Conservation (phyloP, 2,888 invertebrate genomes). For the Caenorhabditis auriculariae region DNA sequence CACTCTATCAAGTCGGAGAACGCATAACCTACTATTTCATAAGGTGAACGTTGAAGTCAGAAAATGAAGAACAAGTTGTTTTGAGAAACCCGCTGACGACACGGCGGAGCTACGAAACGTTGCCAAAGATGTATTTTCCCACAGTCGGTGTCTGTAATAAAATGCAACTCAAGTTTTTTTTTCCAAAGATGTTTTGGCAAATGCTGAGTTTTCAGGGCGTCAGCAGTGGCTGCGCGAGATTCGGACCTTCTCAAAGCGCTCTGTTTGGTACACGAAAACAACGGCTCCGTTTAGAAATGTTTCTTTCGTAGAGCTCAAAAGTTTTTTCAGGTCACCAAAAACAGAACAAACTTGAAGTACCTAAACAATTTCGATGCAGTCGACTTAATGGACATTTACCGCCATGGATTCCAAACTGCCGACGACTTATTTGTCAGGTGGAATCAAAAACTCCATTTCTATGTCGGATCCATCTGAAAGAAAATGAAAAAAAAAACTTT, state of each 20-base stretch:
- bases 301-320: background rate
- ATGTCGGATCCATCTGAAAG: too few species aligned
- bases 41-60: background rate
- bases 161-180: conserved; percentile 52
- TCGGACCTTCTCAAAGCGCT: conserved; percentile 40
- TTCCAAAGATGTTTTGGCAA: too few species aligned
- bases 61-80: background rate
- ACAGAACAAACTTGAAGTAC: conserved; percentile 23
- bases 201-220: conserved; percentile 40
- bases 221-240: conserved; percentile 40
- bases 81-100: conserved; percentile 49
- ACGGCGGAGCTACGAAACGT: conserved; percentile 46
- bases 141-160: conserved; percentile 56
- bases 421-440: conserved; percentile 53
- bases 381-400: conserved; percentile 41
- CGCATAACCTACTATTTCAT: conserved; percentile 55
- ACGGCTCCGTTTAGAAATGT: conserved; percentile 6
- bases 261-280: conserved; percentile 41
- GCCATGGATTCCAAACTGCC: conserved; percentile 38
- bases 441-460: too few species aligned
- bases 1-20: conserved; percentile 53
- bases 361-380: conserved; percentile 44
- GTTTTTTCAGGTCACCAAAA: conserved; percentile 19
- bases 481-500: too few species aligned
- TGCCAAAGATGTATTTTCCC: conserved; percentile 48